Conservation (phyloP, 1,140 invertebrate genomes). For the Orchesella cincta region DNA sequence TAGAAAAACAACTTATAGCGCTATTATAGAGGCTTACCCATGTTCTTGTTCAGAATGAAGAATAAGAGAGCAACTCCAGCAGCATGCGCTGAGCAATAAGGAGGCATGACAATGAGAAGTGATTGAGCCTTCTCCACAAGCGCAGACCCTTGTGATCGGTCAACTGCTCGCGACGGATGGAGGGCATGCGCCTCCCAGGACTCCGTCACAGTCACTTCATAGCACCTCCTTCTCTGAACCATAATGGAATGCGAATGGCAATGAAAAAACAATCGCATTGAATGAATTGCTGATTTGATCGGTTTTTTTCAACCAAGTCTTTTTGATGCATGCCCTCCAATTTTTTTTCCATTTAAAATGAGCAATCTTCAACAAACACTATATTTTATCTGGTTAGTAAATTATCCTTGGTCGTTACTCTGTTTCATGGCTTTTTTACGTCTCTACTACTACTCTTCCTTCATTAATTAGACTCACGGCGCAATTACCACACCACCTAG, state of each 20-base stretch:
- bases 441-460: background rate
- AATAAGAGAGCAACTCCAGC: conserved; percentile 33
- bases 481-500: too few species aligned
- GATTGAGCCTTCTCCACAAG: conserved; percentile 29
- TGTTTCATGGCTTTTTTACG: background rate
- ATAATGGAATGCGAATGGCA: background rate
- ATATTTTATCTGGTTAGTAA: background rate
- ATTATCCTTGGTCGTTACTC: background rate
- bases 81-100: conserved; percentile 32
- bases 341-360: too few species aligned
- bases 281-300: too few species aligned
- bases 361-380: too few species aligned
- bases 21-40: background rate
- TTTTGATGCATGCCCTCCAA: too few species aligned
- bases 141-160: conserved; percentile 25
- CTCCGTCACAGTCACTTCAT: conserved; percentile 18
- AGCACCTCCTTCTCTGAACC: conserved; percentile 33
- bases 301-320: too few species aligned
- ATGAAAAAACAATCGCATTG: background rate
- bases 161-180: background rate
- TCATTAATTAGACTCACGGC: background rate
- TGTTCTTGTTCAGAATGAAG: conserved; percentile 41
- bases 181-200: conserved; percentile 35
- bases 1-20: too few species aligned
- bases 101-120: conserved; percentile 35